Conservation (phyloP, 2,113 vertebrate genomes). For the Fulica atra region DNA sequence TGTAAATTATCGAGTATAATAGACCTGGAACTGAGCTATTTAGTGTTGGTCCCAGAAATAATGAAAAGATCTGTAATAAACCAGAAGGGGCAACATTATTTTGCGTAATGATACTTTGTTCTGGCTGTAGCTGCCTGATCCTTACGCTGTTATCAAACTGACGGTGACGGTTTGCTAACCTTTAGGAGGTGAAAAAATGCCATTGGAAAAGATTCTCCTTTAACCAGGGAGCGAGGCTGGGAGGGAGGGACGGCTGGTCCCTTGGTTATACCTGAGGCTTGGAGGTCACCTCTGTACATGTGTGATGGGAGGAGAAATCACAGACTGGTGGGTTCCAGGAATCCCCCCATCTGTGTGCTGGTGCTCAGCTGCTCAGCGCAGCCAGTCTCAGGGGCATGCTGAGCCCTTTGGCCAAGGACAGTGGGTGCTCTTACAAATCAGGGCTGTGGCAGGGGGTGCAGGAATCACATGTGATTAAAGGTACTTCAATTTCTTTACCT, state of each 20-base stretch:
- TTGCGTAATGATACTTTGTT: not conserved
- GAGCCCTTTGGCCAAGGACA: not conserved
- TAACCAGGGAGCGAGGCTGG: not conserved
- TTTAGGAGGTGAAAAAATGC: not conserved
- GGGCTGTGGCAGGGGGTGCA: accelerated
- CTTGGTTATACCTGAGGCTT: accelerated
- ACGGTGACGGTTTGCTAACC: not conserved
- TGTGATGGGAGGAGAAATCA: accelerated
- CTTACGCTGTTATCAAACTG: not conserved
- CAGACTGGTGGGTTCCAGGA: not conserved
- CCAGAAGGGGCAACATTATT: not conserved
- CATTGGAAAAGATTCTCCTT: not conserved
- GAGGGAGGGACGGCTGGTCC: not conserved
- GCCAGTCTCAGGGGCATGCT: accelerated
- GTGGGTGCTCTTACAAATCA: not conserved
- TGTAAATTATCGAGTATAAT: slow-evolving; percentile 15
- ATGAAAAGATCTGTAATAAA: slow-evolving; percentile 13
- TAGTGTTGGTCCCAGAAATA: not conserved
- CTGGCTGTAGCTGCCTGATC: not conserved
- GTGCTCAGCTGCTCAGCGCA: accelerated
- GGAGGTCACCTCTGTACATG: not conserved
- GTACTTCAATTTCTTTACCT: not conserved
- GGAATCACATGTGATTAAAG: not conserved
- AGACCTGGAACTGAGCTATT: slow-evolving; percentile 6
- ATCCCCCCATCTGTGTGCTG: not conserved